A percentile compares a stretch with the other conserved stretches of the same genome.
phyloP scores from a whole-genome alignment of 2,888 invertebrate genomes.

The Buathra laborator region DNA sequence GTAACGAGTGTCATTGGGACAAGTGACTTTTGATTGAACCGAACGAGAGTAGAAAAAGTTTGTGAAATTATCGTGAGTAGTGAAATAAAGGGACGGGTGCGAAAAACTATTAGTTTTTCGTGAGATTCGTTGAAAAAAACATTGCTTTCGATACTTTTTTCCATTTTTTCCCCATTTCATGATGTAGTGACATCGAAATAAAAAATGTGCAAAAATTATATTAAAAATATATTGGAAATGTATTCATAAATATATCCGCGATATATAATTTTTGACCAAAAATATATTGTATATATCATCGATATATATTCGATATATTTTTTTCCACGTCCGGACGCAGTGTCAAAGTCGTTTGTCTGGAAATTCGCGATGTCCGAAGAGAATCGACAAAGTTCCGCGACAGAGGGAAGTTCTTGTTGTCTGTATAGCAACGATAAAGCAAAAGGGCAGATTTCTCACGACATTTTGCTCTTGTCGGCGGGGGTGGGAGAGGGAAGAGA shows the following conservation, averaged over 20 bases:
- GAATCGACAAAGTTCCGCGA: constrained; percentile 8
- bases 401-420: not conserved
- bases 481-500: constrained; percentile 43
- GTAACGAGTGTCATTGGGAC: constrained; percentile 27
- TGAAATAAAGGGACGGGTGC: not conserved
- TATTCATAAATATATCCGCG: too few species aligned
- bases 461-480: constrained; percentile 5
- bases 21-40: constrained; percentile 58
- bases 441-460: constrained; percentile 24
- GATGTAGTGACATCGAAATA: too few species aligned
- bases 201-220: too few species aligned
- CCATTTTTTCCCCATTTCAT: too few species aligned
- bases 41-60: constrained; percentile 33
- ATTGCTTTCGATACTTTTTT: too few species aligned
- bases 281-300: too few species aligned
- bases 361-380: not conserved
- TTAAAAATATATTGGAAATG: too few species aligned
- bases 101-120: not conserved
- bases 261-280: too few species aligned
- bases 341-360: constrained; percentile 1
- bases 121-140: not conserved
- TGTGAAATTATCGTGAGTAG: constrained; percentile 3
- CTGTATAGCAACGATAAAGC: constrained; percentile 32
- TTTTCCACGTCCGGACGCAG: too few species aligned
- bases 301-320: too few species aligned